Percentiles rank a stretch among this genome's conserved stretches.
phyloP scores from a whole-genome alignment of 1,140 invertebrate genomes.

The Uloborus diversus region DNA sequence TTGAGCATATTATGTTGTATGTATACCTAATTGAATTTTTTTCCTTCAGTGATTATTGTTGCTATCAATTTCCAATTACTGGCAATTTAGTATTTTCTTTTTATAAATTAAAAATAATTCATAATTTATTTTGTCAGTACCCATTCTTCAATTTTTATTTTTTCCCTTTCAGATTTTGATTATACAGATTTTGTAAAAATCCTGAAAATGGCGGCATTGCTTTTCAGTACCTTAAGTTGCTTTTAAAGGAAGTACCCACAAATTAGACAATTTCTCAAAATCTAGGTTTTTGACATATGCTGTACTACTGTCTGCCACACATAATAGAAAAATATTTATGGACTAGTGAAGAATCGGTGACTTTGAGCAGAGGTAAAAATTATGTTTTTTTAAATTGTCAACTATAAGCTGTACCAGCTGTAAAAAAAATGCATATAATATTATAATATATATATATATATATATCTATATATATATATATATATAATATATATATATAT shows the following conservation, averaged over 20 bases:
- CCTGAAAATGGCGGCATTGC: background rate
- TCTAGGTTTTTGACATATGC: background rate
- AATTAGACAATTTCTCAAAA: background rate
- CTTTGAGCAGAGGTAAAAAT: background rate
- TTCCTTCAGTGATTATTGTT: no score
- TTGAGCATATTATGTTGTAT: no score
- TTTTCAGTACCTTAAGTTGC: background rate
- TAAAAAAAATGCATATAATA: background rate
- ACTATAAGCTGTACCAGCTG: background rate
- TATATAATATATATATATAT: background rate
- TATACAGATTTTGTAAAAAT: conserved; percentile 10
- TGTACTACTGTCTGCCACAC: conserved; percentile 24
- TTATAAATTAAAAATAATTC: no score
- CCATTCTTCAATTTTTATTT: no score
- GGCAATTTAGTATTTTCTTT: no score
- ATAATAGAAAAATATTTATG: background rate
- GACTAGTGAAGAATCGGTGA: background rate
- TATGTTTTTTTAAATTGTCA: background rate
- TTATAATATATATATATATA: background rate
- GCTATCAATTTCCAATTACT: no score
- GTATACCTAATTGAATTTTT: no score
- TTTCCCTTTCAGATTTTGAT: conserved; percentile 28
- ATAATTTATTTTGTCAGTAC: no score
- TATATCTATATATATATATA: no score
- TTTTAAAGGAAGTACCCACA: background rate